Evolutionary conservation across 2,888 invertebrate genomes (phyloP), one percentile per base, ranked within the genome.

Genomic region (Vesta saturnalis): DNA sequence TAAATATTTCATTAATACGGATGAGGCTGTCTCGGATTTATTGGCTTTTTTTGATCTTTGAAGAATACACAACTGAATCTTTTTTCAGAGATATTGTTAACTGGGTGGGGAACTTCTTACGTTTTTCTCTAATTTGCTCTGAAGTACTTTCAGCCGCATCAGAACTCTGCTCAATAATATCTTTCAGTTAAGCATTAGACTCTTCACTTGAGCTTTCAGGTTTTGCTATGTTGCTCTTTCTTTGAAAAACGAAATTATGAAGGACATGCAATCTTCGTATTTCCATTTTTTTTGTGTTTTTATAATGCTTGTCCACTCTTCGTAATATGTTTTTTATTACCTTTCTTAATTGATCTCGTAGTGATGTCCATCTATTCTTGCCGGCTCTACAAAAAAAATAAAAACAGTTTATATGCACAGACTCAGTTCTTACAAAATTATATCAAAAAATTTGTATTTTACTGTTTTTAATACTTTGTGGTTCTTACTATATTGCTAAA

Each of bases 171-270:
- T 10, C 43, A 43, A 43, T 14, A 43, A 43, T n/a, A 43, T 43
- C 12, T 43, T 5, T 12, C 10, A 43, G 5, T 43, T 43, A 3
- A n/a, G 2, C 43, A 43, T 43, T 43, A 8, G 43, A 43, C 43
- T 43, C 43, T 43, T 43, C 14, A 43, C n/a, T 43, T 43, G 43
- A 43, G 43, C 14, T 43, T 43, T n/a, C 43, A 2, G 43, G 43
- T 43, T 43, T 12, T 43, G 43, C 43, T 8, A 43, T 43, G 14
- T n/a, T n/a, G 43, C 56, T 56, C n/a, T 56, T 56, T 56, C 23
- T 56, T 56, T 56, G 23, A 56, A 56, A 56, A 22, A 56, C 14
- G 56, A 22, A 56, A 56, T 56, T 19, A 56, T 14, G 15, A 56
- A 56, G 23, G 23, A 56, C 56, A 56, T 56, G 23, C 56, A 22